Evolutionary conservation across 1,140 invertebrate genomes (phyloP).

Genomic region (Polyergus mexicanus): DNA sequence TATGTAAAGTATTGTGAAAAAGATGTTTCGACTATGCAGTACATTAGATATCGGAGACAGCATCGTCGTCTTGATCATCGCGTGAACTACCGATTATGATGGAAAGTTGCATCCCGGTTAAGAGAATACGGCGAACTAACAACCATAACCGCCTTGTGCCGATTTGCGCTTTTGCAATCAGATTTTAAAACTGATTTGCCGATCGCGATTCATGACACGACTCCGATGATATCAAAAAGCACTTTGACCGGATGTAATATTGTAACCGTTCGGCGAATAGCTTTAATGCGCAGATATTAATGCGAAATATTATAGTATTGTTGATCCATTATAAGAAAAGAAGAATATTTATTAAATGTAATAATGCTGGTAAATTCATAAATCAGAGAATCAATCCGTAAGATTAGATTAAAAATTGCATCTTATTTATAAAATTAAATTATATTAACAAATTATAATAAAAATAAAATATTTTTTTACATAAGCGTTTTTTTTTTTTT

Average conservation of each 20-base stretch:
- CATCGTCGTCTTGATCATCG: constrained; percentile 54
- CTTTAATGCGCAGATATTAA: constrained; percentile 23
- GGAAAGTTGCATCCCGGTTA: constrained; percentile 44
- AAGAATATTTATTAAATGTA: background rate
- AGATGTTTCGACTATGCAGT: constrained; percentile 18
- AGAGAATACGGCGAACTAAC: constrained; percentile 54
- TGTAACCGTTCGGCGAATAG: constrained; percentile 35
- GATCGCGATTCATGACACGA: constrained; percentile 73
- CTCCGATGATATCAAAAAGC: constrained; percentile 24
- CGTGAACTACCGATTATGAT: constrained; percentile 54
- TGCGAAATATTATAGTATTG: background rate
- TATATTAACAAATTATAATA: background rate
- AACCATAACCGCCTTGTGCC: constrained; percentile 74
- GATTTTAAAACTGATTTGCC: constrained; percentile 70
- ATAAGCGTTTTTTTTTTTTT: background rate
- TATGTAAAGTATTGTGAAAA: constrained; percentile 21
- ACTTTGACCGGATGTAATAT: constrained; percentile 63
- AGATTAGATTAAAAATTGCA: background rate
- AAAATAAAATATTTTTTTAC: background rate
- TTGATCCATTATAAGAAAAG: background rate
- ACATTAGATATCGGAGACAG: constrained; percentile 35
- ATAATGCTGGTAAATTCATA: background rate
- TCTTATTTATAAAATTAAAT: background rate
- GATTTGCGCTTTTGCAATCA: constrained; percentile 71
- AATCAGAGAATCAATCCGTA: background rate